Evolutionary conservation across 2,797 vertebrate genomes (phyloP), one percentile per base, ranked within the genome.

Genomic region (Odontamblyopus lacepedii): DNA sequence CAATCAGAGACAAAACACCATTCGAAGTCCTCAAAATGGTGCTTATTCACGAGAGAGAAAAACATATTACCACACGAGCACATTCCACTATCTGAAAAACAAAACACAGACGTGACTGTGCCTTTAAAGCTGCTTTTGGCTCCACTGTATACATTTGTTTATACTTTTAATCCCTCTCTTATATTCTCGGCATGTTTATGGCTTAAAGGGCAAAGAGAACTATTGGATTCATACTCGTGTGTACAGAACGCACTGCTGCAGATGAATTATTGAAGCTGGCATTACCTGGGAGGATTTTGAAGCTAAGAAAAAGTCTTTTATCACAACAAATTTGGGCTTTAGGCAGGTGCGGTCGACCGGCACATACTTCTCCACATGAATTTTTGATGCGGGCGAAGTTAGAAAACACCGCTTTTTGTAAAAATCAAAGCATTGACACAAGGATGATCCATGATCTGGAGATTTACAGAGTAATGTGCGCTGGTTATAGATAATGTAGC

Each of bases 271-370:
- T 66, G 15, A 66, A 51, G 13, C 11, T 5, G 23, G 23, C n/a
- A 29, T 56, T 68, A 56, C 66, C 66, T 68, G 66, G 27, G 51
- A 56, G 30, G 53, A 68, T 51, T 51, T 35, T 18, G 35, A 18
- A 16, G 59, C 66, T 2, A 48, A 18, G 64, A 67, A 51, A 67
- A 67, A 56, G 50, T 18, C 48, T 53, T 56, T 67, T 56, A 62
- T 67, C 29, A 35, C 6, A 29, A 67, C 48, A 67, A 67, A 67
- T 67, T 67, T 67, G 66, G 66, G 66, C 66, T 56, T 19, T 6
- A 38, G 66, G 66, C 66, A 51, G 51, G 56, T 68, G 29, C 50
- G 19, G 44, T 48, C 44, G 44, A 13, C 12, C 13, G 15, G 13
- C 13, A 18, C 9, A 9, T 18, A 26, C 29, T 55, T 56, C 35